Conservation (phyloP, 2,888 invertebrate genomes). For the Mechanitis mazaeus region DNA sequence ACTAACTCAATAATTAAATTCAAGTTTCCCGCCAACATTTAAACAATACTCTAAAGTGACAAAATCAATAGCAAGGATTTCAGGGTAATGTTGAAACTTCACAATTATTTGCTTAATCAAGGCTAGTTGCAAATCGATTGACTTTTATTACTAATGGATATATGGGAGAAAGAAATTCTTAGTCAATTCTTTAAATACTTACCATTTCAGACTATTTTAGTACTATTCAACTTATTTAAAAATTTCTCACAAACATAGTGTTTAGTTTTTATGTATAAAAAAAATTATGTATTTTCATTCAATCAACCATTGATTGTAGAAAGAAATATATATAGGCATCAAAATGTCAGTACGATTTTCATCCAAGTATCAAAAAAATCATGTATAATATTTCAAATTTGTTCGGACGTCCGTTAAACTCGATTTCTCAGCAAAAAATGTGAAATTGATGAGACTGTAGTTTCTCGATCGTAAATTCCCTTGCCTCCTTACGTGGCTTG, state of each 20-base stretch:
- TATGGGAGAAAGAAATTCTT: too few relatives aligned
- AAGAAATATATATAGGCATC: background rate
- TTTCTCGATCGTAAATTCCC: conserved; percentile 20
- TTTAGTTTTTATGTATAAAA: too few relatives aligned
- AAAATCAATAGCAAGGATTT: background rate
- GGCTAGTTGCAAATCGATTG: too few relatives aligned
- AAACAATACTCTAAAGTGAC: background rate
- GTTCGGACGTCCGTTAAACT: conserved; percentile 35
- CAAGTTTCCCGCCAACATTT: background rate
- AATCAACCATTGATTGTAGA: background rate
- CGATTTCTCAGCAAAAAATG: conserved; percentile 46
- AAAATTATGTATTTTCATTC: background rate
- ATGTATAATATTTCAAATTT: conserved; percentile 6
- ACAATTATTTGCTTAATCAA: too few relatives aligned
- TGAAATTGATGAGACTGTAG: conserved; percentile 38
- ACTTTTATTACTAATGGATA: too few relatives aligned
- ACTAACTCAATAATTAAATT: conserved; percentile 1
- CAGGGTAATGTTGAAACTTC: too few relatives aligned
- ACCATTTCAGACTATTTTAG: too few relatives aligned
- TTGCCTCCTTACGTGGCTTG: conserved; percentile 19
- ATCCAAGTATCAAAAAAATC: conserved; percentile 3
- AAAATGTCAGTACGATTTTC: background rate
- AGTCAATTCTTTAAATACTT: too few relatives aligned
- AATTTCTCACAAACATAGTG: too few relatives aligned
- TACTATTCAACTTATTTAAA: too few relatives aligned